A percentile compares a stretch with the other conserved stretches of the same genome.
These are phyloP conservation scores for Gephyroberyx darwinii DNA, from an alignment of 2,797 vertebrate species.

Conservation along the genomic window DNA sequence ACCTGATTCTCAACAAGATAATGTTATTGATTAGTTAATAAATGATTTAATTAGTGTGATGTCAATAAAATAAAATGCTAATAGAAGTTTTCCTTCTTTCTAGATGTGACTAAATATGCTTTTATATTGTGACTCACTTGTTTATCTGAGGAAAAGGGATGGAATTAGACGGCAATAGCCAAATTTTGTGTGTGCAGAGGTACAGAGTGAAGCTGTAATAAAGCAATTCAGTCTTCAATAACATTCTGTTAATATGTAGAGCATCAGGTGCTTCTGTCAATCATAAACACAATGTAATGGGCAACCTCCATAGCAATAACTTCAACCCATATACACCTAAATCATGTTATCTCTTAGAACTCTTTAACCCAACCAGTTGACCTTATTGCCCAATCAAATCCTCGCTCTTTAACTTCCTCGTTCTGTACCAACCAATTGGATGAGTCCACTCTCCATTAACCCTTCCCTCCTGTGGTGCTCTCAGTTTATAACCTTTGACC, in stretches of 20 bases:
- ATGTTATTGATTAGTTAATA: not conserved
- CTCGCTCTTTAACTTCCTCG: conserved; percentile 43
- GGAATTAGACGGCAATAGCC: conserved; percentile 21
- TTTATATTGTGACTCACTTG: conserved; percentile 14
- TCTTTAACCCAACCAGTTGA: conserved; percentile 42
- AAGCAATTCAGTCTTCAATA: conserved; percentile 57
- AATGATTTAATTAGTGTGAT: not conserved
- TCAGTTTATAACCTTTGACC: conserved; percentile 65
- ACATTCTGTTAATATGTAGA: conserved; percentile 58
- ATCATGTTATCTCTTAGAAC: conserved; percentile 15
- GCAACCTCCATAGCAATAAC: conserved; percentile 44
- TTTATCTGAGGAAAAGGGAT: conserved; percentile 28
- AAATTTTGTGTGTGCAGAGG: conserved; percentile 22
- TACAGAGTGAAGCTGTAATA: conserved; percentile 43
- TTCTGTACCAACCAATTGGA: not conserved
- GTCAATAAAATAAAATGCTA: too few species aligned
- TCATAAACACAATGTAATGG: conserved; percentile 72
- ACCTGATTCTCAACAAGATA: conserved; percentile 11
- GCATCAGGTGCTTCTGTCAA: conserved; percentile 74
- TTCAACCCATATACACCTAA: not conserved
- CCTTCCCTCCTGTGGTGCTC: conserved; percentile 4
- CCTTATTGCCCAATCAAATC: conserved; percentile 41
- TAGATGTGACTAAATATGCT: conserved; percentile 5
- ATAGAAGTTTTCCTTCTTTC: conserved; percentile 39
- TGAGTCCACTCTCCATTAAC: not conserved